Base-by-base conservation (phyloP, 2,888 invertebrate genomes). In the Lasioglossum vierecki region DNA sequence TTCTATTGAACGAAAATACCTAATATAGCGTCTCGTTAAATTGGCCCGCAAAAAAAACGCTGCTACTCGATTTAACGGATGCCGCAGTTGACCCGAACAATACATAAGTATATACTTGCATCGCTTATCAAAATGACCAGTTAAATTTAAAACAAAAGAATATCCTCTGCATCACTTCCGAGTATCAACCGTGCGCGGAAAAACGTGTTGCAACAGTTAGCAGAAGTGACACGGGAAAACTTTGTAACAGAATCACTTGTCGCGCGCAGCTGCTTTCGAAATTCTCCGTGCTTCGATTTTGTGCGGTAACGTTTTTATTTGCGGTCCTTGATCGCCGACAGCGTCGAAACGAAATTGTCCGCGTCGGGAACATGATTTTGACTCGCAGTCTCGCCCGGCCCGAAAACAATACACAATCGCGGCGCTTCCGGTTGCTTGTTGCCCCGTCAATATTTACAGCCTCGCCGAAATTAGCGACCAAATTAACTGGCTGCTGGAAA, bases 401-500 rank as follows among this genome's bases (percentile, higher is more conserved):
- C 53, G 53, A 53, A 30, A 72, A 30, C 63, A 60, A 35, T 76
- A 53, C 26, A 78, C 49, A 66, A 81, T 44, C 71, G 39, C 2
- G 30, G 35, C 35, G 76, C 72, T 63, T 63, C 46, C 44, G 39
- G 26, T n/a, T 60, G 26, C 26, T 26, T 26, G 60, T 30, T 22
- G 63, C 18, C 76, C 11, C 5, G 76, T 63, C 63, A 63, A 76
- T 76, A 63, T 76, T 63, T 76, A 44, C 63, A n/a, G 11, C 18
- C 11, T 4, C 22, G 41, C 13, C 35, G 66, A 66, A 66, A 66
- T 68, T 68, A 68, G 22, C 68, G 35, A 39, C 8, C 22, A 22
- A 68, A 68, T 68, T 9, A 9, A 22, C 68, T 22, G 68, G 39
- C 15, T 68, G 35, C 9, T 18, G 68, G 22, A 39, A 68, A 68